Base-by-base conservation (phyloP, 2,113 vertebrate species). In the Sturnira hondurensis region DNA sequence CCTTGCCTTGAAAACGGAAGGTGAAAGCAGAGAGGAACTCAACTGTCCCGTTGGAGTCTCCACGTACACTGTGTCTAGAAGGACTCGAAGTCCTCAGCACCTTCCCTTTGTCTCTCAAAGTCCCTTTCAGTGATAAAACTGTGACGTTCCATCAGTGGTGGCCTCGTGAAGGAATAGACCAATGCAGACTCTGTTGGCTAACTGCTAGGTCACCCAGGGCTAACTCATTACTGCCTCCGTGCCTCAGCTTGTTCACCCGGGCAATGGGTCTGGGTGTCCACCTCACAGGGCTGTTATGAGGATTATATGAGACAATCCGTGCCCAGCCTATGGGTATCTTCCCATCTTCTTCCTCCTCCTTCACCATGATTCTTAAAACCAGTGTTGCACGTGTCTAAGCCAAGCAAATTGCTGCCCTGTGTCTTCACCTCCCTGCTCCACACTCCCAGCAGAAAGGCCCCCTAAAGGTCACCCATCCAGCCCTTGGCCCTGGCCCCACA, bases 61-160 rank as follows among this genome's bases (percentile, higher is more conserved):
- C 1, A 0, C 0, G 0, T 10, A 43, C 33, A 43, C 76, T 31
- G n/a, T 20, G 47, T 67, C 15, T 11, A 1, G 36, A 65, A 68
- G 70, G n/a, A 73, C 50, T 50, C 2, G 0, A 7, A 22, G 74
- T n/a, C 43, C 50, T 76, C 0, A 1, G 33, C 50, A 11, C 36
- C 22, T 3, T 82, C 17, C 31, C n/a, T 80, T 36, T 47, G 71
- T 61, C 78, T 56, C 77, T 5, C 26, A 41, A 50, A 24, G 33
- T 43, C 5, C 19, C 45, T 50, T 20, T 33, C 5, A 0, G 20
- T 67, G 56, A 36, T 2, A 24, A 74, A 24, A 5, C 54, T 0
- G 0, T 43, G 45, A 70, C 8, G 38, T 13, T 74, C 31, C 22
- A 22, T 33, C 1, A 0, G 71, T 0, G 0, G 80, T 47, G 52